Evolutionary conservation across 1,140 invertebrate genomes (phyloP).

Genomic region (Drosophila fuyamai): DNA sequence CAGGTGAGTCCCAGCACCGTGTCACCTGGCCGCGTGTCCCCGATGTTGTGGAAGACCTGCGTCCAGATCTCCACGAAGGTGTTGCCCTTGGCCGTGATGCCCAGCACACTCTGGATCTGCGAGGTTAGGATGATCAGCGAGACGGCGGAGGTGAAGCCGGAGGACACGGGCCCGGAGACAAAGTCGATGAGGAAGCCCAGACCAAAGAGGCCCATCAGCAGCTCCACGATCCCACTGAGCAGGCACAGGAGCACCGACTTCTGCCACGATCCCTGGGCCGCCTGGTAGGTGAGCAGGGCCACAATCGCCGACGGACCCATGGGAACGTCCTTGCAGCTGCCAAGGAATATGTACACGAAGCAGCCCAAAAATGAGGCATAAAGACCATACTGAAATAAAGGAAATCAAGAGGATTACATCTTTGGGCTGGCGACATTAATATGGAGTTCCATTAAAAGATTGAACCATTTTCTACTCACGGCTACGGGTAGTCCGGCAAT

Average conservation of each 20-base stretch:
- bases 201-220: slow-evolving; percentile 94
- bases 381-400: slow-evolving; percentile 89
- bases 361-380: slow-evolving; percentile 96
- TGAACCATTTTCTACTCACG: slow-evolving; percentile 40
- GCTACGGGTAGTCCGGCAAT: slow-evolving; percentile 91
- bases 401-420: not conserved
- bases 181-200: slow-evolving; percentile 97
- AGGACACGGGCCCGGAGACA: slow-evolving; percentile 96
- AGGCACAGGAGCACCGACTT: slow-evolving; percentile 94
- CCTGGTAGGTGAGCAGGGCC: slow-evolving; percentile 92
- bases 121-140: slow-evolving; percentile 95
- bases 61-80: slow-evolving; percentile 91
- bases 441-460: too few relatives aligned
- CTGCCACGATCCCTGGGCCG: slow-evolving; percentile 88
- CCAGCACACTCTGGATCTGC: slow-evolving; percentile 94
- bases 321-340: slow-evolving; percentile 93
- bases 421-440: too few relatives aligned
- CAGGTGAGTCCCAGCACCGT: slow-evolving; percentile 89
- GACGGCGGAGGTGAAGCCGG: slow-evolving; percentile 96
- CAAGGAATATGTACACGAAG: slow-evolving; percentile 95
- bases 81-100: slow-evolving; percentile 90
- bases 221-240: slow-evolving; percentile 91
- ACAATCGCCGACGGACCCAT: slow-evolving; percentile 94
- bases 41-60: slow-evolving; percentile 88
- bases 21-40: slow-evolving; percentile 88